Evolutionary conservation across 2,888 invertebrate genomes (phyloP).

Genomic region (Corbicula japonica): DNA sequence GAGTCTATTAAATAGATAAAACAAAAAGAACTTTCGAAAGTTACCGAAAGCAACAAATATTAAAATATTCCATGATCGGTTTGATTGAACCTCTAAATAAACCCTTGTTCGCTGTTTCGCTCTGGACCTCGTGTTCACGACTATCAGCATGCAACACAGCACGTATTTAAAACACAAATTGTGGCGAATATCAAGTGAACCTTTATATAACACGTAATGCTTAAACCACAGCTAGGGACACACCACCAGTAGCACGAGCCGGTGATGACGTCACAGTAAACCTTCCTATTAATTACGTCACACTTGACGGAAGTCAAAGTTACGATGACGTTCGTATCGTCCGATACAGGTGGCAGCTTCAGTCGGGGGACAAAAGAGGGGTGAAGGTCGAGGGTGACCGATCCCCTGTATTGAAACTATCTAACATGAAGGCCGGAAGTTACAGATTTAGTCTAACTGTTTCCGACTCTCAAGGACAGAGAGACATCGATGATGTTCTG

Average conservation of each 20-base stretch:
- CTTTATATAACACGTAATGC: too few relatives aligned
- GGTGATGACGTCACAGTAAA: conserved; percentile 37
- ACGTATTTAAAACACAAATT: too few relatives aligned
- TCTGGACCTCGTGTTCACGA: too few relatives aligned
- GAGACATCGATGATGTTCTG: conserved; percentile 35
- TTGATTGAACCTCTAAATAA: too few relatives aligned
- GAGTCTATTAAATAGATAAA: too few relatives aligned
- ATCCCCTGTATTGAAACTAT: conserved; percentile 18
- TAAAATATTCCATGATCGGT: too few relatives aligned
- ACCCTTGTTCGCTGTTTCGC: too few relatives aligned
- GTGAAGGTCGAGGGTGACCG: conserved; percentile 21
- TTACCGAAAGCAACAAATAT: too few relatives aligned
- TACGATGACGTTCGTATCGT: conserved; percentile 39
- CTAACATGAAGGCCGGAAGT: conserved; percentile 27
- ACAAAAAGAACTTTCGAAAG: too few relatives aligned
- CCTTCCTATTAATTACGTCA: conserved; percentile 36
- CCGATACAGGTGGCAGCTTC: conserved; percentile 35
- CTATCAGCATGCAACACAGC: too few relatives aligned
- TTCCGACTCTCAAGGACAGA: conserved; percentile 16
- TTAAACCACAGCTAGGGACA: conserved; percentile 39
- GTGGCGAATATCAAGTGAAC: too few relatives aligned
- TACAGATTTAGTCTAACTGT: conserved; percentile 37
- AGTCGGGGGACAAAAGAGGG: conserved; percentile 8
- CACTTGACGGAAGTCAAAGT: conserved; percentile 31
- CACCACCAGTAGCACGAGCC: conserved; percentile 43